Percentiles rank a stretch among this genome's conserved stretches.
phyloP scores from a whole-genome alignment of 2,113 vertebrate genomes.

The Chrysochloris asiatica region DNA sequence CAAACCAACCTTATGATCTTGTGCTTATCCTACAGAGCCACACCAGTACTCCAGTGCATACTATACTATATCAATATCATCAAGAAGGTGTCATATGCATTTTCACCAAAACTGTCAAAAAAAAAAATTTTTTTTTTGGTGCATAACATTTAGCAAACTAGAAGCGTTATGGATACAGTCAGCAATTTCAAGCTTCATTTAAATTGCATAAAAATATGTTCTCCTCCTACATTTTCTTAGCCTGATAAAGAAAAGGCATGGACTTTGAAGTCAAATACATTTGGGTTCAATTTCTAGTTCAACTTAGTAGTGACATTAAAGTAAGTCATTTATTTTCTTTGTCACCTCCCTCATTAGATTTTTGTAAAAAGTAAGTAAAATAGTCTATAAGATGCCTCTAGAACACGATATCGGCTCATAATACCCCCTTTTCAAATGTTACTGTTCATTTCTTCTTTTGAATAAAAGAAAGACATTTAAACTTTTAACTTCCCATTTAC shows the following conservation, averaged over 20 bases:
- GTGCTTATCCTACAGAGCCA: no score
- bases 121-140: no score
- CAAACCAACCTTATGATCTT: no score
- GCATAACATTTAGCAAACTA: no score
- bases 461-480: not conserved
- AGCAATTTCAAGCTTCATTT: conserved; percentile 20
- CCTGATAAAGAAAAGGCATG: not conserved
- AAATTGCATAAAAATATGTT: conserved; percentile 15
- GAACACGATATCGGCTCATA: not conserved
- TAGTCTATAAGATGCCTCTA: not conserved
- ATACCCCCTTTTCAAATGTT: no score
- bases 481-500: not conserved
- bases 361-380: conserved; percentile 33
- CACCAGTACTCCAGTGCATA: no score
- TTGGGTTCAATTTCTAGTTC: conserved; percentile 17
- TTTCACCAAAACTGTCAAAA: conserved; percentile 23
- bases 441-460: not conserved
- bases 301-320: conserved; percentile 4
- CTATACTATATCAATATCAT: not conserved
- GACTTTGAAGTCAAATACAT: not conserved
- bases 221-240: not conserved
- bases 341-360: not conserved
- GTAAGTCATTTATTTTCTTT: not conserved
- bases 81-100: not conserved
- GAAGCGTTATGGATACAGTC: no score